These are phyloP conservation scores for Blastomussa wellsi DNA, from an alignment of 92 coral and sea anemone species.

Conservation along the genomic window DNA sequence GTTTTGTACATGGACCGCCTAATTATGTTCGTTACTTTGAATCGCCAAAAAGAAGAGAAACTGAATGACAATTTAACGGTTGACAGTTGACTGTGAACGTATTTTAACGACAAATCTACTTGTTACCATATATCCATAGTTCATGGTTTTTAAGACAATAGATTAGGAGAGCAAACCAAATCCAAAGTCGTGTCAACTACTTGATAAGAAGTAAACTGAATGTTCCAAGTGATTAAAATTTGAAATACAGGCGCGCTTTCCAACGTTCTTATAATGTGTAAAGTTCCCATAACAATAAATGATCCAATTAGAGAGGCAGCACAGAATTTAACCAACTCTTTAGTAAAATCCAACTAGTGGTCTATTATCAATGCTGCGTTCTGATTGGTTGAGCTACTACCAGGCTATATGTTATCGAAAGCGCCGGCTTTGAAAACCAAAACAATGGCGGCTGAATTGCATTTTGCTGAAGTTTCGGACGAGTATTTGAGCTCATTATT, in stretches of 20 bases:
- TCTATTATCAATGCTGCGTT: no score
- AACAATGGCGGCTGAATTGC: no score
- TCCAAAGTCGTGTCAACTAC: slow-evolving; percentile 5
- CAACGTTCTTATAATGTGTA: background rate
- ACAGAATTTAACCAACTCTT: no score
- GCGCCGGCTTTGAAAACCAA: no score
- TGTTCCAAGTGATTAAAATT: background rate
- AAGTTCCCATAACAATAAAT: background rate
- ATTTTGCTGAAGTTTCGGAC: no score
- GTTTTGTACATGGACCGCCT: background rate
- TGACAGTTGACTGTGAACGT: background rate
- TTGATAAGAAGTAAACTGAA: background rate
- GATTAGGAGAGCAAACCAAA: background rate
- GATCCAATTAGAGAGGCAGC: background rate
- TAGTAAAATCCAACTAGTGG: no score
- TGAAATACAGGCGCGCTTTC: no score
- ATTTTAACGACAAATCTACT: background rate
- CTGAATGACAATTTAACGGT: no score
- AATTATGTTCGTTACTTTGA: background rate
- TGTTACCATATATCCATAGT: background rate
- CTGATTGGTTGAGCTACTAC: no score
- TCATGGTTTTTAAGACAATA: background rate
- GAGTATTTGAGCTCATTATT: no score
- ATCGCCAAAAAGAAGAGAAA: no score
- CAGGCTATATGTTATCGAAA: no score